A percentile compares a stretch with the other conserved stretches of the same genome.
These are phyloP conservation scores for Poeciliopsis turrubarensis DNA, from an alignment of 2,113 vertebrate genomes.

Conservation along the genomic window DNA sequence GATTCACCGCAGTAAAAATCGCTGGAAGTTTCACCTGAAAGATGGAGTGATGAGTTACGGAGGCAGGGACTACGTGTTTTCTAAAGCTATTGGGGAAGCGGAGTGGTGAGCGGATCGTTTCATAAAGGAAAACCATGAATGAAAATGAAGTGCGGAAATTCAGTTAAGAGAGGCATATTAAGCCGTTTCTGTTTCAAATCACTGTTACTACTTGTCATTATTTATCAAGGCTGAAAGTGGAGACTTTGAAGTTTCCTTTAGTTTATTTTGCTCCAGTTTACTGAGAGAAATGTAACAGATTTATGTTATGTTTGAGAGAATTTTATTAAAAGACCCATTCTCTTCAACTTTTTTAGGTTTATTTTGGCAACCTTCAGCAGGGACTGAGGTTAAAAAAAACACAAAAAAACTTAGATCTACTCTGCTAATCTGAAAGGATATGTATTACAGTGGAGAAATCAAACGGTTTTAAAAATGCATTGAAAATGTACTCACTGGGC, in stretches of 20 bases:
- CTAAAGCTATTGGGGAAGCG: constrained; percentile 94
- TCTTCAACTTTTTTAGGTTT: not conserved
- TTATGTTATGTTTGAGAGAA: constrained; percentile 42
- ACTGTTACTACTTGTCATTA: not conserved
- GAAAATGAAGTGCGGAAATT: not conserved
- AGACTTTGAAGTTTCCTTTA: not conserved
- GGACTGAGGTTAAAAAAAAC: too few species aligned
- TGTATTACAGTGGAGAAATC: not conserved
- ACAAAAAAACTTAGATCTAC: too few species aligned
- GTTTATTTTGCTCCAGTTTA: constrained; percentile 25
- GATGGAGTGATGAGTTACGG: constrained; percentile 93
- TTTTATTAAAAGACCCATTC: not conserved
- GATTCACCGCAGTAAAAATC: constrained; percentile 98
- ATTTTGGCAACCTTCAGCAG: too few species aligned
- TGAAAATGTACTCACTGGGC: too few species aligned
- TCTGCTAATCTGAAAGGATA: not conserved
- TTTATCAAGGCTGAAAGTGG: constrained; percentile 15
- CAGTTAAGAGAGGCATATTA: not conserved
- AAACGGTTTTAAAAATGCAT: too few species aligned
- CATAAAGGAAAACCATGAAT: not conserved
- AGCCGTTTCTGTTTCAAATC: not conserved
- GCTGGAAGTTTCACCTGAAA: constrained; percentile 97
- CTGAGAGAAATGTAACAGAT: constrained; percentile 31
- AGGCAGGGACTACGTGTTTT: constrained; percentile 94
- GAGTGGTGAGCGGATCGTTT: constrained; percentile 84